Evolutionary conservation across 2,888 invertebrate species (phyloP).

Genomic region (Gasteruption jaculator): DNA sequence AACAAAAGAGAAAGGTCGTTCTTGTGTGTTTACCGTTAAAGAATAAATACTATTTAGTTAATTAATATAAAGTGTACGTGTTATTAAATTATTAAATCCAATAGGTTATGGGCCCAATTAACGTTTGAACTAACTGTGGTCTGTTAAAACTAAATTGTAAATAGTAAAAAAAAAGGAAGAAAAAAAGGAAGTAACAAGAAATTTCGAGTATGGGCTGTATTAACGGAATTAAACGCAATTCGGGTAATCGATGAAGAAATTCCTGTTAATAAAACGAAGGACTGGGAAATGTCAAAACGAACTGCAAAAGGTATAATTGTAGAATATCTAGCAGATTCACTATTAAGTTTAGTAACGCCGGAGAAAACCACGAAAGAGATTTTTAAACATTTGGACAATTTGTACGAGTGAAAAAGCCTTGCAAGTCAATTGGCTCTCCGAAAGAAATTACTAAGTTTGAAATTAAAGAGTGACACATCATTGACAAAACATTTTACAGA

Average conservation of each 20-base stretch:
- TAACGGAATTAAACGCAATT: constrained; percentile 13
- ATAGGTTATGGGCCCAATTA: constrained; percentile 7
- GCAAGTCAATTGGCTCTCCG: constrained; percentile 20
- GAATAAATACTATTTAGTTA: no score
- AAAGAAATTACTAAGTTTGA: constrained; percentile 22
- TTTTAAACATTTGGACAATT: constrained; percentile 18
- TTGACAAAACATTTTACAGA: constrained; percentile 31
- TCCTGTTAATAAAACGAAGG: background rate
- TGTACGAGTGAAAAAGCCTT: constrained; percentile 27
- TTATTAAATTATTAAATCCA: no score
- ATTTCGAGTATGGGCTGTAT: constrained; percentile 12
- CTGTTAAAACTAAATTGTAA: background rate
- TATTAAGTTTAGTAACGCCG: constrained; percentile 14
- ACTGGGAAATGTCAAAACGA: constrained; percentile 15
- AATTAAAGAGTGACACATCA: constrained; percentile 22
- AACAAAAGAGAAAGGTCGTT: no score
- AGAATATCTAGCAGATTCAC: constrained; percentile 19
- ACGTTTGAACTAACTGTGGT: background rate
- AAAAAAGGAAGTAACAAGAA: constrained; percentile 17
- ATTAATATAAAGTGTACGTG: no score
- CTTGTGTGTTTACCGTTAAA: no score
- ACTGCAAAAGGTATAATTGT: constrained; percentile 19
- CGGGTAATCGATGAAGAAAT: constrained; percentile 12
- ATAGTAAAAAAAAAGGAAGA: constrained; percentile 7
- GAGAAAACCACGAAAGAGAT: constrained; percentile 18